These are phyloP conservation scores for Conus betulinus DNA, from an alignment of 1,140 invertebrate species.

Conservation along the genomic window DNA sequence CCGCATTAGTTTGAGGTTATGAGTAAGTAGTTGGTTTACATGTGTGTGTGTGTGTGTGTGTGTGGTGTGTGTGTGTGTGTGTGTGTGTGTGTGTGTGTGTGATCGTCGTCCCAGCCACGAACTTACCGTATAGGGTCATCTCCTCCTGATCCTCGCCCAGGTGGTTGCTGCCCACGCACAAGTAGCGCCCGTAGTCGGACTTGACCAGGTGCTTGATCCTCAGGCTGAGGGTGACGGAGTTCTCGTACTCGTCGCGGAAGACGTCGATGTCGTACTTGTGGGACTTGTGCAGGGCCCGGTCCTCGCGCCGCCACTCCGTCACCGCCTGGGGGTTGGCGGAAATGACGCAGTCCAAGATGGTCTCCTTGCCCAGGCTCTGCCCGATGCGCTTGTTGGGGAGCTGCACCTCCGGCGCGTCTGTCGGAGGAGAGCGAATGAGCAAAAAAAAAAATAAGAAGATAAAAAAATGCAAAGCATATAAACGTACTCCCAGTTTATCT, in stretches of 20 bases:
- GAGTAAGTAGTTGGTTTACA: too few relatives aligned
- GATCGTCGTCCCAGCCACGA: too few relatives aligned
- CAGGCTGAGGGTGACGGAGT: conserved; percentile 89
- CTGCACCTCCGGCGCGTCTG: conserved; percentile 67
- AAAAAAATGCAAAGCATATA: too few relatives aligned
- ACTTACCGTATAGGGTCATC: conserved; percentile 90
- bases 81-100: too few relatives aligned
- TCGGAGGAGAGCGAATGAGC: not conserved
- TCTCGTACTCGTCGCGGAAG: conserved; percentile 81
- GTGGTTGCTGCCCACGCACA: conserved; percentile 92
- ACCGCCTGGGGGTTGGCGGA: conserved; percentile 92
- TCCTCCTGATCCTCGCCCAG: conserved; percentile 90
- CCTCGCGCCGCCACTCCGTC: conserved; percentile 88
- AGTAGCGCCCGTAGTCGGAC: conserved; percentile 90
- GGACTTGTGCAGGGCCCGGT: conserved; percentile 78
- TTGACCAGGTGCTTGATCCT: conserved; percentile 86
- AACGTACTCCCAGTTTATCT: too few relatives aligned
- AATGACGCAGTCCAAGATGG: conserved; percentile 88
- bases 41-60: too few relatives aligned
- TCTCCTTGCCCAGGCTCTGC: conserved; percentile 63
- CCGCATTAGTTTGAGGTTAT: too few relatives aligned
- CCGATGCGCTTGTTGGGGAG: conserved; percentile 60
- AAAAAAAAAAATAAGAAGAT: not conserved
- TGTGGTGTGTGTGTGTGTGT: too few relatives aligned
- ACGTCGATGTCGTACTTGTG: conserved; percentile 86